A percentile compares a stretch with the other conserved stretches of the same genome.
phyloP scores from a whole-genome alignment of 2,113 vertebrate genomes.

The Mesembrinibis cayennensis region DNA sequence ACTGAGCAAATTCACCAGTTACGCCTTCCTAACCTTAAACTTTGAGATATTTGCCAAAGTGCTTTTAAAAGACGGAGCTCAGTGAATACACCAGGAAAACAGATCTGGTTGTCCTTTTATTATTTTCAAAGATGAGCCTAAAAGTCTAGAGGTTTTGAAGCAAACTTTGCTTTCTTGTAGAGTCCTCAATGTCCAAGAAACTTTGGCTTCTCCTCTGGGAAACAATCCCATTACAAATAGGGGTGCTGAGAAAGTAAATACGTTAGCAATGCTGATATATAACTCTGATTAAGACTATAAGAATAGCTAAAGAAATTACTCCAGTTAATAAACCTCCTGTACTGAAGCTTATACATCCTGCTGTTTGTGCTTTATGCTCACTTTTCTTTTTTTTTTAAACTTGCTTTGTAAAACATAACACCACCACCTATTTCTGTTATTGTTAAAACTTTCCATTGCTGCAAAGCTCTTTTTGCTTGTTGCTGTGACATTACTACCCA shows the following conservation, averaged over 20 bases:
- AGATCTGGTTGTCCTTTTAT: not conserved
- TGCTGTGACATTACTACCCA: not conserved
- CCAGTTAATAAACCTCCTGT: not conserved
- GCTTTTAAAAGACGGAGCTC: not conserved
- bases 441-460: not conserved
- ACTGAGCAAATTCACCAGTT: not conserved
- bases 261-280: not conserved
- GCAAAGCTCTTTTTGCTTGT: not conserved
- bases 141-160: not conserved
- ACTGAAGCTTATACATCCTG: not conserved
- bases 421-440: not conserved
- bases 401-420: not conserved
- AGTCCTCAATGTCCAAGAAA: not conserved
- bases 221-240: not conserved
- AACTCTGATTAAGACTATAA: not conserved
- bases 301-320: not conserved
- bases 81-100: not conserved
- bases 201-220: not conserved
- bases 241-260: not conserved
- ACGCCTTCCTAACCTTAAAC: not conserved
- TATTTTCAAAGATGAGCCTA: not conserved
- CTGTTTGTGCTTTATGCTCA: not conserved
- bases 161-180: not conserved
- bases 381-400: not conserved
- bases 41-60: not conserved